Evolutionary conservation across 2,797 vertebrate genomes (phyloP), one percentile per base, ranked within the genome.

Genomic region (Enteromius thamalakanensis): DNA sequence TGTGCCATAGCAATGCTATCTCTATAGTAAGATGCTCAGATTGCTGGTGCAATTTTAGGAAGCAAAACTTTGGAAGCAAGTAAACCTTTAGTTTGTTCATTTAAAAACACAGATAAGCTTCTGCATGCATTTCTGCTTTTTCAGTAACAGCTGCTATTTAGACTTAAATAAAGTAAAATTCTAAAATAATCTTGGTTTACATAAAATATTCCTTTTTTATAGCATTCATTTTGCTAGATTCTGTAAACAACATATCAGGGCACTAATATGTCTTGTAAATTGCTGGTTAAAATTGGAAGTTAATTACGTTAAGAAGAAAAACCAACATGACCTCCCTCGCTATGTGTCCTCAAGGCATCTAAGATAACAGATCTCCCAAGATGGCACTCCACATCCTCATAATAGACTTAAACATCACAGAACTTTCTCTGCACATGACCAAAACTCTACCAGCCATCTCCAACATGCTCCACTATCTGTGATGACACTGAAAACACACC

Each of bases 71-170:
- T 60, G 55, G 55, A 26, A 58, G 55, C 26, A 49, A n/a, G 19
- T 51, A 21, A 10, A 45, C 21, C 15, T 55, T 47, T 32, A 21
- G 55, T 34, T 34, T 72, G 68, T 81, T 74, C 2, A 81, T 60
- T 71, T 80, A 42, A 58, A 80, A 74, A 72, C 10, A 14, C 40
- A 23, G 55, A 74, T 81, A 71, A 80, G 53, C 26, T 32, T 19
- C 68, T 29, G 3, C 55, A 4, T 60, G 14, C 34, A 75, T 58
- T 40, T 75, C 32, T 7, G 1, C 12, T 60, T 71, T 32, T 81
- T 62, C 19, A 62, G 29, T 60, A 34, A 6, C 53, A 81, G 8
- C 40, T 49, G 69, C 32, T 64, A 14, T 64, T 64, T 64, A 32
- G 8, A 32, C 23, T 45, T 21, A 3, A 19, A 60, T 21, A 3